These are phyloP conservation scores for Puntigrus tetrazona DNA, from an alignment of 2,113 vertebrate genomes.

Conservation along the genomic window DNA sequence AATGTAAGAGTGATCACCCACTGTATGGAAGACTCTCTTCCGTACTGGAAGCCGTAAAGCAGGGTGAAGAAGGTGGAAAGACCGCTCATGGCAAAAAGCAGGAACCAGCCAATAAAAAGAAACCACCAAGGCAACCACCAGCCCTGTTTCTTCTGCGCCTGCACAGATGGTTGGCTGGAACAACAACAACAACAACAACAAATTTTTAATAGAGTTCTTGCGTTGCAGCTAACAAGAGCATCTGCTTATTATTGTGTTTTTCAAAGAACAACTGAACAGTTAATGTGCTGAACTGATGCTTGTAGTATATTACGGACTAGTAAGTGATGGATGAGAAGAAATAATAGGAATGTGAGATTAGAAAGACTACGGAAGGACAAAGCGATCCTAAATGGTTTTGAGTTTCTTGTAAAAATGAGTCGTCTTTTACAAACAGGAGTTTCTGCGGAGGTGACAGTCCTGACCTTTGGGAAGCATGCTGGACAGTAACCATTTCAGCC, in stretches of 20 bases:
- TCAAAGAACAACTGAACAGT: neutral
- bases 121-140: constrained; percentile 83
- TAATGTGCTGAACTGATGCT: neutral
- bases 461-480: constrained; percentile 71
- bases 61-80: constrained; percentile 82
- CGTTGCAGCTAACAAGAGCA: neutral
- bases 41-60: constrained; percentile 79
- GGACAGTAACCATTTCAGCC: constrained; percentile 71
- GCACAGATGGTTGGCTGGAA: constrained; percentile 57
- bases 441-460: neutral
- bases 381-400: neutral
- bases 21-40: constrained; percentile 74
- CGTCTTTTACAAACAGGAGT: neutral
- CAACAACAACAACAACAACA: neutral
- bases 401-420: neutral
- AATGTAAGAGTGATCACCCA: constrained; percentile 80
- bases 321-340: neutral
- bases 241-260: neutral
- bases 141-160: constrained; percentile 47
- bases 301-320: neutral
- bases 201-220: neutral
- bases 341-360: neutral
- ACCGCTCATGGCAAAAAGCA: constrained; percentile 76
- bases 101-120: constrained; percentile 78
- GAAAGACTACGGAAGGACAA: neutral